Evolutionary conservation across 2,113 vertebrate genomes (phyloP).

Genomic region (Antechinus stuartii): DNA sequence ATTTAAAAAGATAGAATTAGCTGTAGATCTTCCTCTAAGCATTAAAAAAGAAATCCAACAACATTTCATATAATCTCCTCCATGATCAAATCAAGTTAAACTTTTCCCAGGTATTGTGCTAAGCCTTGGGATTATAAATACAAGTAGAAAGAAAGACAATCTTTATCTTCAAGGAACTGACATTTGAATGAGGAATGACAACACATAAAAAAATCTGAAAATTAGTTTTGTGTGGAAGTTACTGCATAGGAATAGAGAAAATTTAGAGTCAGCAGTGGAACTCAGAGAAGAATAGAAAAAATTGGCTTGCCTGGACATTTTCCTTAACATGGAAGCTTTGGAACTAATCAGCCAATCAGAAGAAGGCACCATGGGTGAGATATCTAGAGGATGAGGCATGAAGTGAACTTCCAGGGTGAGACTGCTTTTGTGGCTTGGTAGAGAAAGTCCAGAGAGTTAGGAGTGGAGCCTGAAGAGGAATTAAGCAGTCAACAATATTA

Average conservation of each 20-base stretch:
- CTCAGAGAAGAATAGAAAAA: neutral
- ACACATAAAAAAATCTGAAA: neutral
- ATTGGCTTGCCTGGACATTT: neutral
- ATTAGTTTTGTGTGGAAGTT: neutral
- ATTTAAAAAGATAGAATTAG: neutral
- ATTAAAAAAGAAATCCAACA: neutral
- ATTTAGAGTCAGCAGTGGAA: neutral
- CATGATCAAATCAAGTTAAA: neutral
- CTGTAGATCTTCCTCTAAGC: neutral
- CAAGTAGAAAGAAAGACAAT: neutral
- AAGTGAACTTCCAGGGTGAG: neutral
- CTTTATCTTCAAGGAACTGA: neutral
- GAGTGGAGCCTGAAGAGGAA: neutral
- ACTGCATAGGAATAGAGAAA: neutral
- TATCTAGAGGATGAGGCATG: neutral
- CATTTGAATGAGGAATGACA: neutral
- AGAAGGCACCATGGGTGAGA: neutral
- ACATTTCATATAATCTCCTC: neutral
- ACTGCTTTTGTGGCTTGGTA: neutral
- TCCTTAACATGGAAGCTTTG: neutral
- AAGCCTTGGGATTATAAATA: neutral
- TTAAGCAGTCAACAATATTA: neutral
- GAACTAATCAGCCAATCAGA: neutral
- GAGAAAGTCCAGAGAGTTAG: neutral
- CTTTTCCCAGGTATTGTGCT: neutral